Conservation (phyloP, 2,113 vertebrate species). For the Harpagus bidentatus region DNA sequence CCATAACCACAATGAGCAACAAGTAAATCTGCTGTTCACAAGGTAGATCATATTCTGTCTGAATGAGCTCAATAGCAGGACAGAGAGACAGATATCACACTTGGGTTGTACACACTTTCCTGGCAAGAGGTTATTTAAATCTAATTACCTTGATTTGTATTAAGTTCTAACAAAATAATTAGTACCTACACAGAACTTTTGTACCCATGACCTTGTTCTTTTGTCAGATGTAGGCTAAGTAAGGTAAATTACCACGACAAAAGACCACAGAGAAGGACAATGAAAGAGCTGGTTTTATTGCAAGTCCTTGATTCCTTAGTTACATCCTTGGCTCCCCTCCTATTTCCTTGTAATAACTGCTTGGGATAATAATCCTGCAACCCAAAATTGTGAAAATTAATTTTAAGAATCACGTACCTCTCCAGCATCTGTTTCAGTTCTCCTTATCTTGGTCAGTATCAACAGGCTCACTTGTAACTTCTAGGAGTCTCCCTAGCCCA, state of each 20-base stretch:
- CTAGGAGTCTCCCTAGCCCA: background rate
- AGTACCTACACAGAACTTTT: background rate
- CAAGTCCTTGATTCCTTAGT: background rate
- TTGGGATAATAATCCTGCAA: background rate
- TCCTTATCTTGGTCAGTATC: background rate
- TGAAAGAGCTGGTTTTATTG: background rate
- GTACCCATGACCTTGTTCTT: background rate
- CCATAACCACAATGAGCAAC: background rate
- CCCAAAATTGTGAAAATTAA: background rate
- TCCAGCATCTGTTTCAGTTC: background rate
- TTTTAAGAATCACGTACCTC: background rate
- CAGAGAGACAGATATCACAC: background rate
- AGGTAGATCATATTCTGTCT: background rate
- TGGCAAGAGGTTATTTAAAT: background rate
- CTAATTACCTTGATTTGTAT: background rate
- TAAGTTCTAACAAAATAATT: constrained; percentile 4
- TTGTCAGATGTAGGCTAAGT: background rate
- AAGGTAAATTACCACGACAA: constrained; percentile 6
- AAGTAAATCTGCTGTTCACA: background rate
- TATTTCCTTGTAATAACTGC: background rate
- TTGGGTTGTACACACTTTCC: background rate
- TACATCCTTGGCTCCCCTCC: background rate
- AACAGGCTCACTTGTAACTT: background rate
- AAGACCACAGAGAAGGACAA: background rate
- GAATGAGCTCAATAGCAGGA: background rate